Conservation (phyloP, 2,113 vertebrate genomes). For the Hypanus sabinus region DNA sequence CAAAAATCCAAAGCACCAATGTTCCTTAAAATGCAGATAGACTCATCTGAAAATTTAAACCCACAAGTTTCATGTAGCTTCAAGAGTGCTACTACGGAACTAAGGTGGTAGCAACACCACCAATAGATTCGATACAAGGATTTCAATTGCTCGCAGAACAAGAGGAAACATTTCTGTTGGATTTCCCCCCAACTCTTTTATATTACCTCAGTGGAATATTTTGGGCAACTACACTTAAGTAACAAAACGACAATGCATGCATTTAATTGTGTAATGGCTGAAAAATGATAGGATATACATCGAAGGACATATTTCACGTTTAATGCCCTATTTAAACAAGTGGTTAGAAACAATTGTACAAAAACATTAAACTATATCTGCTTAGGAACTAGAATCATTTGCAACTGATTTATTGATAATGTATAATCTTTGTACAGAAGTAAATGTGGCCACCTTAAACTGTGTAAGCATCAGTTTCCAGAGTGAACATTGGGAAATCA, state of each 20-base stretch:
- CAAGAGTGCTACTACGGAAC: neutral
- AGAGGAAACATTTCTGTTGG: no score
- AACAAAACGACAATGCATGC: neutral
- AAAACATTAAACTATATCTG: no score
- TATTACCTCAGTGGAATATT: neutral
- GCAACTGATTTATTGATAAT: no score
- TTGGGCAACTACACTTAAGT: neutral
- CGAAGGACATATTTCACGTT: neutral
- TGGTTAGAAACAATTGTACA: neutral
- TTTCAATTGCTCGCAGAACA: no score
- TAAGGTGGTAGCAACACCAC: no score
- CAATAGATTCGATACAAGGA: no score
- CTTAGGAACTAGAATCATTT: no score
- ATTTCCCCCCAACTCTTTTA: no score
- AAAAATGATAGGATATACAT: neutral
- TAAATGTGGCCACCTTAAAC: no score
- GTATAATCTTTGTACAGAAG: no score
- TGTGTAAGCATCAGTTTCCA: no score
- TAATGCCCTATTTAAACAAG: neutral
- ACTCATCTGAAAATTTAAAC: neutral
- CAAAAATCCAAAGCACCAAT: neutral
- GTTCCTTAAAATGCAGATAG: neutral
- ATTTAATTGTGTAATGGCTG: neutral
- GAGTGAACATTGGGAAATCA: no score
- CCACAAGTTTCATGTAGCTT: neutral